Conservation (phyloP, 2,888 invertebrate genomes). For the Muschampia plurimacula region DNA sequence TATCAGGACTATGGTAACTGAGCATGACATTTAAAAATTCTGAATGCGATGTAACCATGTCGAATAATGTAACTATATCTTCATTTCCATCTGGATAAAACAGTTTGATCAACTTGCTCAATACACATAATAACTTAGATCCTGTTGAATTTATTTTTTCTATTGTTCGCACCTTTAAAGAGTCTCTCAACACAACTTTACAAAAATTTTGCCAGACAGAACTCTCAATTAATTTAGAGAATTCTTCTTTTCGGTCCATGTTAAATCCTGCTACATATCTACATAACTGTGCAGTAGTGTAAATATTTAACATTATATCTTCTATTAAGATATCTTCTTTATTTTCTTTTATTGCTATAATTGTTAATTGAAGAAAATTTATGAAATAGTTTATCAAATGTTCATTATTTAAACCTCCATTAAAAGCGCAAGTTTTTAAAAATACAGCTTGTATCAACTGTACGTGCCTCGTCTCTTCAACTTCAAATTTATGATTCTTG, state of each 20-base stretch:
- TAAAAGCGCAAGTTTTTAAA: slow-evolving; percentile 73
- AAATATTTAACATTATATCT: slow-evolving; percentile 60
- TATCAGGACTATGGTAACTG: slow-evolving; percentile 72
- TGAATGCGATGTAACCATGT: slow-evolving; percentile 92
- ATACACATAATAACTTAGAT: slow-evolving; percentile 81
- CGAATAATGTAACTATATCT: slow-evolving; percentile 86
- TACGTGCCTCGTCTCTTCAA: slow-evolving; percentile 85
- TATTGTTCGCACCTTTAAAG: slow-evolving; percentile 80
- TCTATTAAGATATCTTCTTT: slow-evolving; percentile 57
- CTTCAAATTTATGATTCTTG: slow-evolving; percentile 88
- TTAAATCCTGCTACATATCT: slow-evolving; percentile 59
- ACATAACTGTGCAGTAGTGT: slow-evolving; percentile 63
- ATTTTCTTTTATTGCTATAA: slow-evolving; percentile 77
- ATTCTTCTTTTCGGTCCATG: slow-evolving; percentile 58
- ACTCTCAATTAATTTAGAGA: slow-evolving; percentile 74
- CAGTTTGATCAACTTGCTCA: slow-evolving; percentile 84
- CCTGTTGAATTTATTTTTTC: slow-evolving; percentile 65
- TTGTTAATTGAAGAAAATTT: slow-evolving; percentile 83
- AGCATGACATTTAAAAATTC: slow-evolving; percentile 90
- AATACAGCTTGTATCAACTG: slow-evolving; percentile 84
- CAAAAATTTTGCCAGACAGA: slow-evolving; percentile 86
- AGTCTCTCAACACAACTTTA: slow-evolving; percentile 88
- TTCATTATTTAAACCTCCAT: slow-evolving; percentile 66
- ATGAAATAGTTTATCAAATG: slow-evolving; percentile 82
- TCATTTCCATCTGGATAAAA: slow-evolving; percentile 81